Base-by-base conservation (phyloP, 2,113 vertebrate species). In the Hystrix cristata region DNA sequence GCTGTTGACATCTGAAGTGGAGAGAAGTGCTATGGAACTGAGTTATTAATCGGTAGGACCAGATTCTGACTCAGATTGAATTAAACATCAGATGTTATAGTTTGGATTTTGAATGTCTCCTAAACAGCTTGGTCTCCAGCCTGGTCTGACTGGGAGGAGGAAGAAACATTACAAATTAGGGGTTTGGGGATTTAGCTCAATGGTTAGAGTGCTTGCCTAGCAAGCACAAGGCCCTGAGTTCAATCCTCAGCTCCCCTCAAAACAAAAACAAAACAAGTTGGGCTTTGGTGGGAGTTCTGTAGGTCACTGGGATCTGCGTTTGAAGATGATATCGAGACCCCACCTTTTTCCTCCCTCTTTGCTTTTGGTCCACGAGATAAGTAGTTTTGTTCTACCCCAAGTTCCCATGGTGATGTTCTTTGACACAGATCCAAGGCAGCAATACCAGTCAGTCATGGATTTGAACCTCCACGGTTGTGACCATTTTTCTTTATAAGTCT, bases 381-480 rank as follows among this genome's bases (percentile, higher is more conserved):
- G n/a, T 9, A n/a, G 14, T 31, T 78, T 46, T 53, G 3, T 53
- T 79, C 15, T 23, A 31, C 3, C n/a, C 3, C 12, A 25, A 8
- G 55, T 11, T 78, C 12, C n/a, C 11, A 15, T 12, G 7, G 8
- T 15, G 21, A 38, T 38, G n/a, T 25, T 12, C 80, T 21, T 38
- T 14, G 10, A 7, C n/a, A 38, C 31, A 51, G 27, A 27, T 27
- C 43, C 74, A 15, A 78, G 31, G 27, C 21, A 48, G 14, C 25
- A 1, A 29, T 1, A 25, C 23, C 19, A 27, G 21, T 23, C 15
- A 21, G 4, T 46, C 15, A 16, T 55, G 76, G 15, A 55, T 29
- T 53, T 0, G 3, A 57, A 31, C 29, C 15, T 53, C 15, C 7
- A 18, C 15, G 7, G 3, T 5, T 15, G 12, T 7, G 46, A 31